Evolutionary conservation across 2,888 invertebrate species (phyloP), one percentile per base, ranked within the genome.

Genomic region (Agonopterix subpropinquella): DNA sequence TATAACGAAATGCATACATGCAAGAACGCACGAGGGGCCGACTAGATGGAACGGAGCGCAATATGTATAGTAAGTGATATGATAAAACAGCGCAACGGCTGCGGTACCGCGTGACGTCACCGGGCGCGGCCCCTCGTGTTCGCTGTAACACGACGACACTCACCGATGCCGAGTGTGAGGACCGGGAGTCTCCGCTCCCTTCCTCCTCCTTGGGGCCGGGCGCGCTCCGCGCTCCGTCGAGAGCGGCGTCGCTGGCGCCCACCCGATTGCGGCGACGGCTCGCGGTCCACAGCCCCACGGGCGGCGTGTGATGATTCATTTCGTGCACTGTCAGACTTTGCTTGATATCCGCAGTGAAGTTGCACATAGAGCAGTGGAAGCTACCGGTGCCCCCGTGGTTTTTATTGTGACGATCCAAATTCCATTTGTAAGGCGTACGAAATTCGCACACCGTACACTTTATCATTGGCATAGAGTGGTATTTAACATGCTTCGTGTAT

Each of bases 361-460:
- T 95, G 78, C 97, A 97, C 60, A 94, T 93, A 42, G 93, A 92
- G 80, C 97, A 97, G 68, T 93, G 92, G 80, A 95, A 95, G 55
- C 93, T 92, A n/a, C 96, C 96, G 49, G 90, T 92, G 2, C 96
- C 96, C 55, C 93, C 94, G 84, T 97, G 97, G 76, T 96, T 96
- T 80, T 95, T 95, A 90, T 95, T 95, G 77, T 98, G 98, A 7
- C 98, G 91, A 75, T 98, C 98, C 80, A 96, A 89, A 83, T 98
- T 98, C 94, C 97, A 97, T 78, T 93, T 94, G 89, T 95, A 95
- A 15, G 97, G 96, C 11, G 97, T 97, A 56, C 95, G 93, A 77
- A 98, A 98, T 72, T 97, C 96, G 81, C 98, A 98, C 77, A 95
- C 93, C 51, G 94, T 94, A 79, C 98, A 98, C 81, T 97, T 96